Percentiles rank a stretch among this genome's conserved stretches.
phyloP scores from a whole-genome alignment of 2,797 vertebrate genomes.

The Yasuhikotakia modesta region DNA sequence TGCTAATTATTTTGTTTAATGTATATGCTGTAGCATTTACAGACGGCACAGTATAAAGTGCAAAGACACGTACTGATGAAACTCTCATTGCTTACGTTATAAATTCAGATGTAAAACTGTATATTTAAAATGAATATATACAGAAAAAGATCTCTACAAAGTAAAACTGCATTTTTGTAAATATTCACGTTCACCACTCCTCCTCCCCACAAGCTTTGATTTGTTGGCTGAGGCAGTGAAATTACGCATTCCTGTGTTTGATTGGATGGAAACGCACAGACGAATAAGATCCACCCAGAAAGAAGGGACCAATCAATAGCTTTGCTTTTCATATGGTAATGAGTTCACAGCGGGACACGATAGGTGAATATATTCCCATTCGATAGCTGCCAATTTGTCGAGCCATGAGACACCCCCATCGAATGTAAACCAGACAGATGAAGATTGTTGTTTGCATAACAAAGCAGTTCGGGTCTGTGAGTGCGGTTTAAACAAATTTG shows the following conservation, averaged over 20 bases:
- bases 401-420: constrained; percentile 25
- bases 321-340: constrained; percentile 59
- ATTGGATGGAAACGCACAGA: constrained; percentile 26
- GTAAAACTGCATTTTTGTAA: constrained; percentile 13
- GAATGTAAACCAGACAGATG: constrained; percentile 33
- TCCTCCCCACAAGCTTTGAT: constrained; percentile 43
- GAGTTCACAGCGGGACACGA: no score
- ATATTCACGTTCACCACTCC: not conserved
- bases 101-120: no score
- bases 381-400: constrained; percentile 51
- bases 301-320: constrained; percentile 52
- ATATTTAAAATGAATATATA: no score
- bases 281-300: constrained; percentile 37
- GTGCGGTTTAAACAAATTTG: constrained; percentile 25
- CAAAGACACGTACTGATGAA: no score
- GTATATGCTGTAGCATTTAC: no score
- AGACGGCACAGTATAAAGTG: no score
- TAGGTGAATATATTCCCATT: constrained; percentile 47
- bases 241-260: constrained; percentile 29
- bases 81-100: no score
- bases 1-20: no score
- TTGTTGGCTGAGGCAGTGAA: constrained; percentile 15
- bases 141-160: no score
- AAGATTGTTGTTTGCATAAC: constrained; percentile 47
- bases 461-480: constrained; percentile 43